Evolutionary conservation across 2,888 invertebrate genomes (phyloP).

Genomic region (Cantharis lateralis): DNA sequence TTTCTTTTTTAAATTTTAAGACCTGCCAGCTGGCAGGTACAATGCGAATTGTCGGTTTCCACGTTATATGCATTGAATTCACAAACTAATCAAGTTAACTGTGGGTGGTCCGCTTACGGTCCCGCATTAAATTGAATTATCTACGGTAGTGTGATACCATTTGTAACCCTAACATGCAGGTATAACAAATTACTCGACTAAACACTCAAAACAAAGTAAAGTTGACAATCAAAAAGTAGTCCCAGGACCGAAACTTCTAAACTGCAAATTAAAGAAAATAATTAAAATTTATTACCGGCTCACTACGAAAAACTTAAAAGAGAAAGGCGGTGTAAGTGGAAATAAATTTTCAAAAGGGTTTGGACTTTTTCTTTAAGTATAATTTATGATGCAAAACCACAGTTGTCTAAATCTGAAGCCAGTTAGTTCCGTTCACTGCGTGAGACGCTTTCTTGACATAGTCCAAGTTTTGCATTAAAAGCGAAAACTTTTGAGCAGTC

Average conservation of each 20-base stretch:
- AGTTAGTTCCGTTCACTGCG: slow-evolving; percentile 8
- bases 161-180: slow-evolving; percentile 22
- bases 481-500: slow-evolving; percentile 8
- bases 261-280: slow-evolving; percentile 8
- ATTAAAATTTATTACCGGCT: slow-evolving; percentile 9
- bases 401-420: slow-evolving; percentile 13
- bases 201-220: slow-evolving; percentile 9
- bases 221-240: neutral
- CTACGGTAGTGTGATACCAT: slow-evolving; percentile 19
- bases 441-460: slow-evolving; percentile 7
- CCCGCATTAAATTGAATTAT: slow-evolving; percentile 26
- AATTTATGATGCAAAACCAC: slow-evolving; percentile 18
- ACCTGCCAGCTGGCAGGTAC: neutral
- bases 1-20: neutral
- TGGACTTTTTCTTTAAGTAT: slow-evolving; percentile 14
- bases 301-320: slow-evolving; percentile 8
- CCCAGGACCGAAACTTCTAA: neutral
- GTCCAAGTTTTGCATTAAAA: slow-evolving; percentile 6
- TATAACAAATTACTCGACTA: slow-evolving; percentile 23
- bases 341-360: slow-evolving; percentile 8
- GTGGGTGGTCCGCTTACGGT: slow-evolving; percentile 28
- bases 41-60: neutral
- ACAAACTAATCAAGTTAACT: slow-evolving; percentile 26
- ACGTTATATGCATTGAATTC: slow-evolving; percentile 19
- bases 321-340: slow-evolving; percentile 10